Percentiles rank a stretch among this genome's conserved stretches.
phyloP scores from a whole-genome alignment of 2,888 invertebrate genomes.

The Rhogogaster chlorosoma region DNA sequence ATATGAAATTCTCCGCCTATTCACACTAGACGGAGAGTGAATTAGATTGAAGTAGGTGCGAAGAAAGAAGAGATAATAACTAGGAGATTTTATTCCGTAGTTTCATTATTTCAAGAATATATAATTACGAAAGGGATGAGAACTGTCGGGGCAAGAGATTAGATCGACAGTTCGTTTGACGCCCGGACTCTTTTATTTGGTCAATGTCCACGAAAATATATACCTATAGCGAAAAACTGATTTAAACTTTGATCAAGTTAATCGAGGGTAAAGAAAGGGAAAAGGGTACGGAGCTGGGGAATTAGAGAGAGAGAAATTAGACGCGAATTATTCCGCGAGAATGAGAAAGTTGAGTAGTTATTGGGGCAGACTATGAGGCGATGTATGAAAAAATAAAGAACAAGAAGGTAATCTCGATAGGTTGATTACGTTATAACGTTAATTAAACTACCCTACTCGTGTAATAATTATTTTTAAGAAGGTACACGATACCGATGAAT shows the following conservation, averaged over 20 bases:
- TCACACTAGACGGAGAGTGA: not conserved
- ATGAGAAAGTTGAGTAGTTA: not conserved
- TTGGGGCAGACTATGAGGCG: not conserved
- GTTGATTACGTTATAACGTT: not conserved
- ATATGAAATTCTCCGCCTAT: not conserved
- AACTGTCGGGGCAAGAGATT: too few relatives aligned
- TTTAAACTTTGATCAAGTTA: not conserved
- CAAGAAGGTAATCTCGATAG: not conserved
- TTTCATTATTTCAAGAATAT: not conserved
- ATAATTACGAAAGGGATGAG: not conserved
- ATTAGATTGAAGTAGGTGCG: not conserved
- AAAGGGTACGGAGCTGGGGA: not conserved
- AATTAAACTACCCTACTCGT: not conserved
- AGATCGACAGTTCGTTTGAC: not conserved
- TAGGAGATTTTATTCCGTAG: not conserved
- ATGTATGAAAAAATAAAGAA: not conserved
- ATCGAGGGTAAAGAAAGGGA: not conserved
- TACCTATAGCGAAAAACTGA: not conserved
- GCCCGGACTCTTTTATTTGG: not conserved
- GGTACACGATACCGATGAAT: not conserved
- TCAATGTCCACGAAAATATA: not conserved
- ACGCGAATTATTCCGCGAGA: not conserved
- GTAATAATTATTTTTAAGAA: not conserved
- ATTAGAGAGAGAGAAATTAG: constrained; percentile 2
- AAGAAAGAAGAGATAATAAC: not conserved